phyloP scores from a whole-genome alignment of 2,113 vertebrate species.

The Prochilodus magdalenae region DNA sequence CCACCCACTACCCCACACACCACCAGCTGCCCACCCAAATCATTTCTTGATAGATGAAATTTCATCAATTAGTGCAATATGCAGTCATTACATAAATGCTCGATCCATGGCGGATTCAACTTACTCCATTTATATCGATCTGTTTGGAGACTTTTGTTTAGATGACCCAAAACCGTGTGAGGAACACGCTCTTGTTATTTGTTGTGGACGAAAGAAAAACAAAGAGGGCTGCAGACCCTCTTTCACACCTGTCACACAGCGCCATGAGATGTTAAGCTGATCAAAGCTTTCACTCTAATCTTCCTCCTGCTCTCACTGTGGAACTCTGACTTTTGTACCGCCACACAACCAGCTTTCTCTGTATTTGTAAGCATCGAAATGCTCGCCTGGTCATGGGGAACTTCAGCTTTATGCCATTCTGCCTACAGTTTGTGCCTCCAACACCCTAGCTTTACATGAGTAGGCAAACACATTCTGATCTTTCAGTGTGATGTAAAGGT shows the following conservation, averaged over 20 bases:
- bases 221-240: neutral
- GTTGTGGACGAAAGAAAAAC: neutral
- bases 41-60: neutral
- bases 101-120: neutral
- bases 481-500: no score
- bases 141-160: constrained; percentile 13
- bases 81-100: neutral
- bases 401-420: neutral
- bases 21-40: neutral
- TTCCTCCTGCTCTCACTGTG: neutral
- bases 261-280: neutral
- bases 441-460: no score
- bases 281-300: neutral
- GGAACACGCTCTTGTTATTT: neutral
- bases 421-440: neutral
- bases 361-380: neutral
- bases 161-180: constrained; percentile 2
- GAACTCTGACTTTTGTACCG: neutral
- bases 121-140: constrained; percentile 13
- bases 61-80: neutral
- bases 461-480: no score
- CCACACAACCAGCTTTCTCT: neutral
- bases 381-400: neutral
- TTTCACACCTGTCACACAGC: neutral
- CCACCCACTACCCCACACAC: neutral